A percentile compares a stretch with the other conserved stretches of the same genome.
phyloP scores from a whole-genome alignment of 2,113 vertebrate species.

The Bettongia penicillata region DNA sequence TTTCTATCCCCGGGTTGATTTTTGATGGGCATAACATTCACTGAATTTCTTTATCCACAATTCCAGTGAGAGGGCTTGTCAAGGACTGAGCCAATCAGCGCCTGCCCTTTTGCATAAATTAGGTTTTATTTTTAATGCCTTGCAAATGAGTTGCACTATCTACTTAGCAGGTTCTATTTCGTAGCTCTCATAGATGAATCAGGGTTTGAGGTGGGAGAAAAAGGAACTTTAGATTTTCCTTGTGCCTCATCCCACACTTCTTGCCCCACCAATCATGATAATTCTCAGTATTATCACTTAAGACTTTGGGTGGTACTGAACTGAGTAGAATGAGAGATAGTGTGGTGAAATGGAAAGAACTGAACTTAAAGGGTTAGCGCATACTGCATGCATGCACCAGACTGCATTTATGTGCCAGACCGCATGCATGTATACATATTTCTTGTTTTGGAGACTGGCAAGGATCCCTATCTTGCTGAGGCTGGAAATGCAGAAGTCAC shows the following conservation, averaged over 20 bases:
- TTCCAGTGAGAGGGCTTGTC: conserved; percentile 50
- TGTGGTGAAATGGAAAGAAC: background rate
- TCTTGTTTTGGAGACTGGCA: background rate
- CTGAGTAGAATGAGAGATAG: background rate
- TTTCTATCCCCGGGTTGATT: conserved; percentile 65
- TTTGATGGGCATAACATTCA: conserved; percentile 66
- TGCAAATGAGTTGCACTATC: conserved; percentile 54
- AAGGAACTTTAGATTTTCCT: background rate
- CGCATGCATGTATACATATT: no score
- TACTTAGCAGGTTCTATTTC: background rate
- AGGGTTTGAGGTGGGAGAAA: background rate
- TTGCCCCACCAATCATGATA: background rate
- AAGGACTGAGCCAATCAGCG: conserved; percentile 23
- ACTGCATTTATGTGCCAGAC: no score
- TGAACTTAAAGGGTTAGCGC: background rate
- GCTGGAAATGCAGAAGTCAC: background rate
- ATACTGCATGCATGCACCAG: no score
- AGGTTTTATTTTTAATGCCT: conserved; percentile 33
- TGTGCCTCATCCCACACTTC: rapidly evolving
- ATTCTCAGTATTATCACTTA: background rate
- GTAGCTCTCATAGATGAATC: background rate
- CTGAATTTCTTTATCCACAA: conserved; percentile 63
- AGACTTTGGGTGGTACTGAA: background rate
- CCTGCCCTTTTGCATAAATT: conserved; percentile 54
- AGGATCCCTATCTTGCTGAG: background rate